Evolutionary conservation across 2,113 vertebrate species (phyloP).

Genomic region (Crotalus tigris): DNA sequence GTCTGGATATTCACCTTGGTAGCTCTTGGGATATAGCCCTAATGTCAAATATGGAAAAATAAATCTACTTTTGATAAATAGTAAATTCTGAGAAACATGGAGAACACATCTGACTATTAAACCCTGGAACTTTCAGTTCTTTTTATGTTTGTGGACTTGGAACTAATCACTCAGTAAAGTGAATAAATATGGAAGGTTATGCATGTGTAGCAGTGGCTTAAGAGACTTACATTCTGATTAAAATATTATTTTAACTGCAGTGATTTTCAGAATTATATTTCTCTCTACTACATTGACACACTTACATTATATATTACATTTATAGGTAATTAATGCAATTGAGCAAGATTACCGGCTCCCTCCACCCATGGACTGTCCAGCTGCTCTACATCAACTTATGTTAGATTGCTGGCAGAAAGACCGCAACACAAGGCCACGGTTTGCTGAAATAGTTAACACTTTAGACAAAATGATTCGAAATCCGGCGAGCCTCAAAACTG

Average conservation of each 20-base stretch:
- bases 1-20: not conserved
- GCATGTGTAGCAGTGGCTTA: too few relatives aligned
- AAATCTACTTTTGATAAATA: not conserved
- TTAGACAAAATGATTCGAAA: slow-evolving; percentile 99
- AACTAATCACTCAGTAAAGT: not conserved
- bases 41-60: not conserved
- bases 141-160: not conserved
- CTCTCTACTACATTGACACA: not conserved
- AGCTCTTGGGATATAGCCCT: not conserved
- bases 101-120: not conserved
- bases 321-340: slow-evolving; percentile 95
- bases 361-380: slow-evolving; percentile 96
- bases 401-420: slow-evolving; percentile 99
- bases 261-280: accelerated
- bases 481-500: slow-evolving; percentile 94
- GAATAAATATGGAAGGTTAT: not conserved
- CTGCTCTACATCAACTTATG: slow-evolving; percentile 95
- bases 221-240: not conserved
- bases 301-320: not conserved
- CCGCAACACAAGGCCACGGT: slow-evolving; percentile 93
- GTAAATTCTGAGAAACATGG: not conserved
- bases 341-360: slow-evolving; percentile 98
- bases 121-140: not conserved
- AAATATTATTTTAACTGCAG: not conserved
- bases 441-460: slow-evolving; percentile 94